A percentile compares a stretch with the other conserved stretches of the same genome.
Conservation (phyloP, 2,797 vertebrate species). For the Schizothorax lantsangensis region DNA sequence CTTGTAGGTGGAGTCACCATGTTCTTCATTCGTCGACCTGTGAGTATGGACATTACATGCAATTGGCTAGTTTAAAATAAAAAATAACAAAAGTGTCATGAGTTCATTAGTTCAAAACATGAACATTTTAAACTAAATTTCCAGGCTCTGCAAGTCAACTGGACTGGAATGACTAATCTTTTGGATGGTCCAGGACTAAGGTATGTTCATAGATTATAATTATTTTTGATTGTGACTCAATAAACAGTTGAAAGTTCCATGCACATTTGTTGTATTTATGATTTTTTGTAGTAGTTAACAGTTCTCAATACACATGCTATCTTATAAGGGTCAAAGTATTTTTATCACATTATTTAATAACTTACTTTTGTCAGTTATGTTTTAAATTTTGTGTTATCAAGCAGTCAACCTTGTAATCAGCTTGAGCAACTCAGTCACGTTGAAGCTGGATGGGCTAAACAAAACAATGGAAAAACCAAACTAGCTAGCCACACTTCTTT, state of each 20-base stretch:
- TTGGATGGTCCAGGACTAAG: slow-evolving; percentile 90
- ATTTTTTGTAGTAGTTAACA: background rate
- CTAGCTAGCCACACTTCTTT: background rate
- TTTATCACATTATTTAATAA: background rate
- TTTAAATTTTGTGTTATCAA: background rate
- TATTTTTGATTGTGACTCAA: background rate
- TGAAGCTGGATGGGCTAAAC: slow-evolving; percentile 1
- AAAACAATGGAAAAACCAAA: background rate
- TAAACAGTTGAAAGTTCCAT: background rate
- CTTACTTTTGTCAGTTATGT: background rate
- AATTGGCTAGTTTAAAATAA: background rate
- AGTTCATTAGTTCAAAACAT: background rate
- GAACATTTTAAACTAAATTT: background rate
- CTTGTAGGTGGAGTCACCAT: slow-evolving; percentile 93
- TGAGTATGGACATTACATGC: slow-evolving; percentile 72
- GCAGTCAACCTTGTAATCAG: background rate
- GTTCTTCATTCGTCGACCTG: slow-evolving; percentile 93
- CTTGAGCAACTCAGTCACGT: slow-evolving; percentile 8
- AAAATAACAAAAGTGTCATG: background rate
- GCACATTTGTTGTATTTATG: background rate
- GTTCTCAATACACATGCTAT: background rate
- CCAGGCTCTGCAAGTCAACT: slow-evolving; percentile 87
- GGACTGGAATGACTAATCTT: slow-evolving; percentile 94
- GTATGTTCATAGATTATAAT: slow-evolving; percentile 68
- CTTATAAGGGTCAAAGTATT: background rate